Evolutionary conservation across 2,113 vertebrate genomes (phyloP).

Genomic region (Ctenomys sociabilis): DNA sequence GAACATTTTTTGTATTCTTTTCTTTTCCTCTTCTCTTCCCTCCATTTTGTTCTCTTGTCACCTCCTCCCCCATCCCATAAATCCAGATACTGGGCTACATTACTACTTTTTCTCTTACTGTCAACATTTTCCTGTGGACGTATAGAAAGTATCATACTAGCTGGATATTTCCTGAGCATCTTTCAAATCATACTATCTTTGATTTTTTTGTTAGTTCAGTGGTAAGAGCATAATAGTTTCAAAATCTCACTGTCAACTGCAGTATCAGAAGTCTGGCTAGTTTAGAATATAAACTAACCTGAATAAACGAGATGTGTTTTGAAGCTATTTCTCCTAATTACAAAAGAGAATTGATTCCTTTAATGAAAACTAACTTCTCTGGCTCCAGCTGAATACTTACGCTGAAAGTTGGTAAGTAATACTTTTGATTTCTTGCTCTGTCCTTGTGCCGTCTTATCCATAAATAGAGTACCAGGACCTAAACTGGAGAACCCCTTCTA

Average conservation of each 20-base stretch:
- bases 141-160: neutral
- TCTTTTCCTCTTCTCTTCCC: neutral
- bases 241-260: neutral
- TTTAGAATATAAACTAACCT: slow-evolving; percentile 33
- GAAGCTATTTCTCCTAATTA: slow-evolving; percentile 56
- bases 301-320: slow-evolving; percentile 37
- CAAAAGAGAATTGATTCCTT: slow-evolving; percentile 35
- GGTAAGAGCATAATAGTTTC: neutral
- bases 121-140: neutral
- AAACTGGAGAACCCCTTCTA: slow-evolving; percentile 37
- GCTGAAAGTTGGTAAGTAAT: slow-evolving; percentile 83
- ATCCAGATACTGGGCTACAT: neutral
- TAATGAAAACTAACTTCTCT: slow-evolving; percentile 34
- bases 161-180: neutral
- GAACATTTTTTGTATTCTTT: neutral
- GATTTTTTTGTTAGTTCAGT: neutral
- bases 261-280: neutral
- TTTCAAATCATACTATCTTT: neutral
- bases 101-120: slow-evolving; percentile 1
- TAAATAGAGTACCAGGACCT: slow-evolving; percentile 48
- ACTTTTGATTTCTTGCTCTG: slow-evolving; percentile 52
- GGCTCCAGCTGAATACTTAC: slow-evolving; percentile 50
- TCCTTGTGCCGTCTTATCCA: slow-evolving; percentile 1
- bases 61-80: neutral
- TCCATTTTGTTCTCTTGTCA: accelerated